phyloP scores from a whole-genome alignment of 2,113 vertebrate species.

The Tetraodon nigroviridis region DNA sequence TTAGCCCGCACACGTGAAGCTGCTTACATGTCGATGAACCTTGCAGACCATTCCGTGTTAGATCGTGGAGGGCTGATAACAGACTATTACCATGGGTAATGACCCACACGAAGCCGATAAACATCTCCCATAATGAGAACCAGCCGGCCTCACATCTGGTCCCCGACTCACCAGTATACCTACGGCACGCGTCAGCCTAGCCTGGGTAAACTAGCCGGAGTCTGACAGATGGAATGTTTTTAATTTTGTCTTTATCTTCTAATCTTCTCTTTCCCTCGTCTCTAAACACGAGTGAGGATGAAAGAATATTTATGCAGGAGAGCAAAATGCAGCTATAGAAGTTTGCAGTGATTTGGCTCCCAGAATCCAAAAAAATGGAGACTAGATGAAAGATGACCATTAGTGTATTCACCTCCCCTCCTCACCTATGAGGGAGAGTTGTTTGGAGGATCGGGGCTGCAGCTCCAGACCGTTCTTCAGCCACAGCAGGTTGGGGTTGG shows the following conservation, averaged over 20 bases:
- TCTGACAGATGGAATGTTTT: conserved; percentile 14
- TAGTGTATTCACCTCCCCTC: no score
- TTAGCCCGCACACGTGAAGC: conserved; percentile 26
- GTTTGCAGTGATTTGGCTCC: no score
- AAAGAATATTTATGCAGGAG: not conserved
- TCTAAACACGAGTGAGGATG: conserved; percentile 1
- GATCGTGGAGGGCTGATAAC: conserved; percentile 57
- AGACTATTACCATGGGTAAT: conserved; percentile 68
- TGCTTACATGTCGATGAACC: conserved; percentile 49
- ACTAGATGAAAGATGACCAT: no score
- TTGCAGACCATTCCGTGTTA: conserved; percentile 46
- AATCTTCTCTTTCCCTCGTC: conserved; percentile 7
- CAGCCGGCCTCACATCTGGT: conserved; percentile 19
- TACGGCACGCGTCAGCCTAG: conserved; percentile 15
- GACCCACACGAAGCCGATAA: conserved; percentile 66
- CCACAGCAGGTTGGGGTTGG: conserved; percentile 88
- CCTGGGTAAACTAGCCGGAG: conserved; percentile 16
- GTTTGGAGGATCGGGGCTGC: conserved; percentile 82
- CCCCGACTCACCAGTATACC: conserved; percentile 24
- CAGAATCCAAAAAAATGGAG: no score
- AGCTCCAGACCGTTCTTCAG: conserved; percentile 93
- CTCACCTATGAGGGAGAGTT: conserved; percentile 87
- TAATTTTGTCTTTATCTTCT: conserved; percentile 34
- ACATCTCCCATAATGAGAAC: conserved; percentile 64
- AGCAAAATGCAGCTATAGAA: no score